phyloP scores from a whole-genome alignment of 2,888 invertebrate genomes.

The Sepioteuthis lessoniana region DNA sequence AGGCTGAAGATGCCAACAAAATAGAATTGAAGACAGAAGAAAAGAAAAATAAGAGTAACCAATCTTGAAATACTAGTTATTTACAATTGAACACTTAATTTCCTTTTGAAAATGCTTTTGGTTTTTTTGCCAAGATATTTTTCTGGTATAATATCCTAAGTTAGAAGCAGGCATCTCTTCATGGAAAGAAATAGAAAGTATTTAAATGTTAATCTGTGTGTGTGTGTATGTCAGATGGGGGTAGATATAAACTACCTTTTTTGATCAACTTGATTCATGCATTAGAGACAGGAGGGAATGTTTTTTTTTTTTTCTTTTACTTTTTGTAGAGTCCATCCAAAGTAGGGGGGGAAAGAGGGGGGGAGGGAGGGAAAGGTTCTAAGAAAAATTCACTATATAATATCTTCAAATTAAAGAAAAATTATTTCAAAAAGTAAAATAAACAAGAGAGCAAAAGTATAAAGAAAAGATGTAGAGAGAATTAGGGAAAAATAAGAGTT shows the following conservation, averaged over 20 bases:
- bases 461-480: neutral
- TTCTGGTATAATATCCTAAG: constrained; percentile 11
- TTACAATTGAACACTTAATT: constrained; percentile 10
- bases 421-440: neutral
- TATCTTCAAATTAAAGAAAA: neutral
- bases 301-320: neutral
- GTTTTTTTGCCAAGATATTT: neutral
- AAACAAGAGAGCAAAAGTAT: neutral
- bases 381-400: neutral
- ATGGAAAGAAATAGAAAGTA: neutral
- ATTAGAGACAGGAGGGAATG: constrained; percentile 1
- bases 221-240: neutral
- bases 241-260: neutral
- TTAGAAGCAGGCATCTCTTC: neutral
- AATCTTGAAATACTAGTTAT: neutral
- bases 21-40: neutral
- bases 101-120: neutral
- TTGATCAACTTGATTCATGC: neutral
- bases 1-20: neutral
- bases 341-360: neutral
- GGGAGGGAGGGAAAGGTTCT: too few relatives aligned
- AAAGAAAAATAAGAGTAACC: neutral
- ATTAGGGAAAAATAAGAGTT: neutral
- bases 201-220: neutral
- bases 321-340: neutral